phyloP scores from a whole-genome alignment of 2,888 invertebrate species.

The Mellilla xanthometata region DNA sequence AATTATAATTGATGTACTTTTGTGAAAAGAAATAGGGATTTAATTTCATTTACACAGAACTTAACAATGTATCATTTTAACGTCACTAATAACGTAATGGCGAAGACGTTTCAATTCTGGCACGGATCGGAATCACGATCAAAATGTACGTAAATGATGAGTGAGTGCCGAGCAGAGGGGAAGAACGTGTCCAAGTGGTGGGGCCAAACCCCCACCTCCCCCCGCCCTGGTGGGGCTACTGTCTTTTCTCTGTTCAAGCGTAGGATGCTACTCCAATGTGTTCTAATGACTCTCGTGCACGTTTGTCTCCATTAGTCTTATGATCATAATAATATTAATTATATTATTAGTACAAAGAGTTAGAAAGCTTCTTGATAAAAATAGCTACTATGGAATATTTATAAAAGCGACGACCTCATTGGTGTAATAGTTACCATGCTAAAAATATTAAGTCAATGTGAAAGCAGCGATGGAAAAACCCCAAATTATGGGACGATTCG shows the following conservation, averaged over 20 bases:
- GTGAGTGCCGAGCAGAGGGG: constrained; percentile 60
- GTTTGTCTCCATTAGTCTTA: constrained; percentile 6
- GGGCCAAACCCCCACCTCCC: constrained; percentile 44
- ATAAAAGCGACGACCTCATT: too few species aligned
- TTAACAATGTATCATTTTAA: constrained; percentile 54
- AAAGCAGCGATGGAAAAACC: too few species aligned
- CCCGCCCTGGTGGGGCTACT: constrained; percentile 28
- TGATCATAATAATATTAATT: too few species aligned
- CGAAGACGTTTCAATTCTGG: constrained; percentile 57
- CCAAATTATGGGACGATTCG: neutral
- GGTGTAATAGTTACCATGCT: too few species aligned
- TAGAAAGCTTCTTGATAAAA: too few species aligned
- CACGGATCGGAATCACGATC: constrained; percentile 73
- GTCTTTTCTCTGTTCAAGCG: constrained; percentile 56
- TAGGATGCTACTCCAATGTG: constrained; percentile 50
- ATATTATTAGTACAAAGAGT: too few species aligned
- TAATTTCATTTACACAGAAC: too few species aligned
- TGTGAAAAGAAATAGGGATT: too few species aligned
- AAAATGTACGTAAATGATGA: constrained; percentile 76
- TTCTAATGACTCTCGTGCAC: constrained; percentile 17
- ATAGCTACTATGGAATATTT: too few species aligned
- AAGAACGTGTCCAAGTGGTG: constrained; percentile 73
- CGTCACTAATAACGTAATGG: constrained; percentile 64
- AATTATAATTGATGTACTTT: too few species aligned
- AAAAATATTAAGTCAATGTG: too few species aligned